A percentile compares a stretch with the other conserved stretches of the same genome.
phyloP scores from a whole-genome alignment of 30 jellyfish, hydroid and myxozoan genomes.

The Aurelia sp. region DNA sequence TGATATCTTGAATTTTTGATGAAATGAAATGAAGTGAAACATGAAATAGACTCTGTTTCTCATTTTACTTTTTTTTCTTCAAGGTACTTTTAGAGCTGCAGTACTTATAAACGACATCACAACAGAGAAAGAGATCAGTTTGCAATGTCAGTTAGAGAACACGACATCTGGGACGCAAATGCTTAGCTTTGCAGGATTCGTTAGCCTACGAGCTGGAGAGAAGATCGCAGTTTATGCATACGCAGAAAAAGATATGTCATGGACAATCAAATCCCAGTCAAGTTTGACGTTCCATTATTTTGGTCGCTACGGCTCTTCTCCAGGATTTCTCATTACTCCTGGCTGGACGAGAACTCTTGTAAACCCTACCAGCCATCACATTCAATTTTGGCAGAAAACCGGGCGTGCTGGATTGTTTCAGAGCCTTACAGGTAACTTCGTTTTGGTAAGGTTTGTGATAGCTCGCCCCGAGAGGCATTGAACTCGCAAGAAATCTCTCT shows the following conservation, averaged over 20 bases:
- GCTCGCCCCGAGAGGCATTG: too few species aligned
- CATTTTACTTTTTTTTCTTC: too few species aligned
- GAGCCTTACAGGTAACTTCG: conserved; percentile 79
- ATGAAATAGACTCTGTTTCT: too few species aligned
- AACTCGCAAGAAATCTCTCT: too few species aligned
- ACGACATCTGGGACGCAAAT: conserved; percentile 67
- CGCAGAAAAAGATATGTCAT: conserved; percentile 53
- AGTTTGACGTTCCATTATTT: conserved; percentile 76
- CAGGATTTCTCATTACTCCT: conserved; percentile 82
- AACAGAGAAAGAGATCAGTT: conserved; percentile 43
- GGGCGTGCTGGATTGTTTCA: conserved; percentile 78
- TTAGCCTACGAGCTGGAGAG: conserved; percentile 89
- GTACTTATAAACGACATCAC: conserved; percentile 59
- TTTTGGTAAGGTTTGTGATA: too few species aligned
- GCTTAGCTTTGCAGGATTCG: conserved; percentile 77
- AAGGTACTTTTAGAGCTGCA: conserved; percentile 70
- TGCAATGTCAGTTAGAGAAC: conserved; percentile 52
- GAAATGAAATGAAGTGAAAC: too few species aligned
- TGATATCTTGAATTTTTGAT: too few species aligned
- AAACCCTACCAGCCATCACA: conserved; percentile 37
- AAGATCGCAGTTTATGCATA: conserved; percentile 63
- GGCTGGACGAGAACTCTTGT: conserved; percentile 24
- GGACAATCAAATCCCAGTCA: conserved; percentile 68
- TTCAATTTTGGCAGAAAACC: conserved; percentile 70
- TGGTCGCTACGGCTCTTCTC: conserved; percentile 90